These are phyloP conservation scores for Cenopis cana DNA, from an alignment of 2,888 invertebrate species.

Conservation along the genomic window DNA sequence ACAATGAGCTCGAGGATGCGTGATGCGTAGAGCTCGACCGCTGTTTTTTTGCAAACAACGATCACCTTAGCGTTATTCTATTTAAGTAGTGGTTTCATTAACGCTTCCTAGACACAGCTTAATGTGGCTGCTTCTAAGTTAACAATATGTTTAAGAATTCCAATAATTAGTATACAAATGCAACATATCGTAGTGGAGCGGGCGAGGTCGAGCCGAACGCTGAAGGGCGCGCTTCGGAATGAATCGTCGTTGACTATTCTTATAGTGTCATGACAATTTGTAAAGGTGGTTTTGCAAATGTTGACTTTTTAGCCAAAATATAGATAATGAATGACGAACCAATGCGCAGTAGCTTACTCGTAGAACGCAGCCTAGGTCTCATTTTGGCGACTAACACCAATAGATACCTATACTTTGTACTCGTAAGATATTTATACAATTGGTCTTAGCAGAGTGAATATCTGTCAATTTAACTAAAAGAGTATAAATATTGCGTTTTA, in stretches of 20 bases:
- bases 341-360: conserved; percentile 83
- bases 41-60: conserved; percentile 39
- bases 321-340: conserved; percentile 84
- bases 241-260: conserved; percentile 82
- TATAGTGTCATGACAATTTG: conserved; percentile 84
- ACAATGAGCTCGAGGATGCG: conserved; percentile 7
- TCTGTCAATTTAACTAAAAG: conserved; percentile 83
- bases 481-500: conserved; percentile 72
- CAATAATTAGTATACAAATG: conserved; percentile 65
- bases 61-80: conserved; percentile 36
- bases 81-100: conserved; percentile 38
- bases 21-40: conserved; percentile 20
- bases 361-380: conserved; percentile 83
- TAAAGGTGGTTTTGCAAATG: conserved; percentile 83
- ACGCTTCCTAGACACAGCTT: conserved; percentile 40
- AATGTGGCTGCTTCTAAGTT: conserved; percentile 41
- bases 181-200: conserved; percentile 74
- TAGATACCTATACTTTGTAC: conserved; percentile 76
- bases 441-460: conserved; percentile 81
- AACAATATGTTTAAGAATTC: conserved; percentile 36
- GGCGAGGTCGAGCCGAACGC: conserved; percentile 53
- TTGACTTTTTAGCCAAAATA: conserved; percentile 85
- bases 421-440: conserved; percentile 82
- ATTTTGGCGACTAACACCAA: conserved; percentile 82
- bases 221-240: conserved; percentile 68